Evolutionary conservation across 2,113 vertebrate species (phyloP).

Genomic region (Nothoprocta pentlandii): DNA sequence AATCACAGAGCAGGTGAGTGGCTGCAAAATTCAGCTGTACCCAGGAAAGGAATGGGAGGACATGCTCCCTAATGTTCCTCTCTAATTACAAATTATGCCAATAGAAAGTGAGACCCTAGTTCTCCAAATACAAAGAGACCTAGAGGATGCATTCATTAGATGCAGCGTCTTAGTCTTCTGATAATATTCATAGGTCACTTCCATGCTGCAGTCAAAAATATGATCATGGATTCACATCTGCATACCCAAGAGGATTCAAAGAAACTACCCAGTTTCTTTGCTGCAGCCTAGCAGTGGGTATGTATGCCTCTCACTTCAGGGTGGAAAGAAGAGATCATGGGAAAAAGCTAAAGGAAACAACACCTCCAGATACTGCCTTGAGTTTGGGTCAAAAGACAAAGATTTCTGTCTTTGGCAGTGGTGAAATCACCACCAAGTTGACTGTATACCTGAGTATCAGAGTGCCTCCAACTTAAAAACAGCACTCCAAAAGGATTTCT

Average conservation of each 20-base stretch:
- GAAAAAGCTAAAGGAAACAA: neutral
- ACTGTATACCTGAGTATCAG: neutral
- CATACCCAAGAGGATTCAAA: neutral
- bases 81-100: neutral
- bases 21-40: neutral
- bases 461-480: neutral
- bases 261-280: neutral
- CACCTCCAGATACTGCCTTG: neutral
- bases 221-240: neutral
- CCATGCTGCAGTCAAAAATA: neutral
- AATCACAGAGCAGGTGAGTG: fast-evolving
- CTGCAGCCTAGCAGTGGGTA: neutral
- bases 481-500: neutral
- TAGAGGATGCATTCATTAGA: neutral
- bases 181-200: neutral
- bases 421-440: neutral
- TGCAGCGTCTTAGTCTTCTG: neutral
- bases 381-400: neutral
- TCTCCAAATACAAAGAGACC: neutral
- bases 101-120: neutral
- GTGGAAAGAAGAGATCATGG: neutral
- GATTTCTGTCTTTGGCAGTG: neutral
- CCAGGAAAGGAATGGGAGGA: neutral
- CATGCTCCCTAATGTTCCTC: neutral
- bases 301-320: neutral